Conservation (phyloP, 1,140 invertebrate genomes). For the Augochlora pura region DNA sequence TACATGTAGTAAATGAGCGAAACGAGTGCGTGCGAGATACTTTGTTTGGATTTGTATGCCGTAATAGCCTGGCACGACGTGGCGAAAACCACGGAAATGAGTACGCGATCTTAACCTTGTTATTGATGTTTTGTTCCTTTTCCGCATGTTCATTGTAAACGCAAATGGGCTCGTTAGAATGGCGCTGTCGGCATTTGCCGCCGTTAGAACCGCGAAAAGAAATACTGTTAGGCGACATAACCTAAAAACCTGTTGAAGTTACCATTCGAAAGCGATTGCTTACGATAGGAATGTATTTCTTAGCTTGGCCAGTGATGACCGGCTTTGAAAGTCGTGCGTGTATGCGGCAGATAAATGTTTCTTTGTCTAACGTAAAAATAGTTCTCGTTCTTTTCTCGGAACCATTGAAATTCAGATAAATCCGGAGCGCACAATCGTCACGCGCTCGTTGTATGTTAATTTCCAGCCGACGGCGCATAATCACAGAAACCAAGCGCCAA, state of each 20-base stretch:
- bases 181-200: not conserved
- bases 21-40: no score
- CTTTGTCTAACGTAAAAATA: slow-evolving; percentile 1
- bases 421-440: slow-evolving; percentile 6
- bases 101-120: not conserved
- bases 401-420: slow-evolving; percentile 44
- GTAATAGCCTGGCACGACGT: no score
- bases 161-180: not conserved
- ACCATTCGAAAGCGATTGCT: not conserved
- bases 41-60: no score
- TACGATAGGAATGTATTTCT: not conserved
- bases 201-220: not conserved
- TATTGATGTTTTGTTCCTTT: not conserved
- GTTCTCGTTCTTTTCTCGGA: slow-evolving; percentile 18
- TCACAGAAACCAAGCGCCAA: not conserved
- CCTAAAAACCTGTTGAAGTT: not conserved
- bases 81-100: no score
- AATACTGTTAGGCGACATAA: not conserved
- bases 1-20: no score
- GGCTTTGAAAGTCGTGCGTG: not conserved
- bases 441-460: slow-evolving; percentile 23
- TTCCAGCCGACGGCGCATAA: slow-evolving; percentile 1
- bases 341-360: not conserved
- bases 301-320: not conserved
- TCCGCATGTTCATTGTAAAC: slow-evolving; percentile 1